Evolutionary conservation across 1,140 invertebrate species (phyloP).

Genomic region (Drosophila insularis): DNA sequence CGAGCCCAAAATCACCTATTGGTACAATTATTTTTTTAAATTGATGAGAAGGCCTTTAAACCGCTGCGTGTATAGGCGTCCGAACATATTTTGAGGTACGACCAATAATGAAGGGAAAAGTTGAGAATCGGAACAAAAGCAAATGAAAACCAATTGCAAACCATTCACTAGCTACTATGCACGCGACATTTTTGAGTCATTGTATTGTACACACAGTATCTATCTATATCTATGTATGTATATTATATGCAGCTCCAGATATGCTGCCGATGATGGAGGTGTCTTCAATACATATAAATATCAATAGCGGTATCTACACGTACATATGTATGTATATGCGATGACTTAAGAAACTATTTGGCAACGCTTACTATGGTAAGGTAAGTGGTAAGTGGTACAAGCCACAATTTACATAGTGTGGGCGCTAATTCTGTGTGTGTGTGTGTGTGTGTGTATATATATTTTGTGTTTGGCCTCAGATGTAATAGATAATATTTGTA

Average conservation of each 20-base stretch:
- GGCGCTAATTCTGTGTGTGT: not conserved
- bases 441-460: not conserved
- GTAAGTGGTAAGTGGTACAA: not conserved
- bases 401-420: conserved; percentile 4
- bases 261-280: conserved; percentile 1
- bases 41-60: not conserved
- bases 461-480: not conserved
- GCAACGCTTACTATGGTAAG: not conserved
- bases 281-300: not conserved
- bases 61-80: not conserved
- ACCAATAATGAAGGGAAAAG: not conserved
- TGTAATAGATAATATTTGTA: conserved; percentile 1
- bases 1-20: not conserved
- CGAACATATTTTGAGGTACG: not conserved
- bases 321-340: not conserved
- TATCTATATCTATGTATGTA: not conserved
- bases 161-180: conserved; percentile 3
- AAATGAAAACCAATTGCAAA: conserved; percentile 2
- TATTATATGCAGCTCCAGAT: not conserved
- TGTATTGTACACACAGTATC: not conserved
- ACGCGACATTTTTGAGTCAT: not conserved
- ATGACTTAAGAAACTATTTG: conserved; percentile 11
- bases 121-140: conserved; percentile 1
- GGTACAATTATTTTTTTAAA: not conserved
- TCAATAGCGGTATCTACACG: not conserved